Conservation (phyloP, 2,797 vertebrate species). For the Hozukius guyotensis region DNA sequence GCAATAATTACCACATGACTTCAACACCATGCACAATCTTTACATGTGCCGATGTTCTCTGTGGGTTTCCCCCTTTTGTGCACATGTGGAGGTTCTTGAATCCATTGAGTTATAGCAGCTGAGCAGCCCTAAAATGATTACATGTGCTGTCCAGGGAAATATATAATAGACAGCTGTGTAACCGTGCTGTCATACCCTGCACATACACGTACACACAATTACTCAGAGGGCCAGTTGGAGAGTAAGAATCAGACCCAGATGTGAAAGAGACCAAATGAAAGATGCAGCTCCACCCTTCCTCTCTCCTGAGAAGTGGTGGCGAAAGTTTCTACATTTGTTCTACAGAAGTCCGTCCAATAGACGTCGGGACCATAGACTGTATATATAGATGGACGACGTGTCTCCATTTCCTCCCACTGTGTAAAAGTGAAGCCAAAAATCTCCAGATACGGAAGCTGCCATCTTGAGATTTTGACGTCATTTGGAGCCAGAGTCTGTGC, state of each 20-base stretch:
- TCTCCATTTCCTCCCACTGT: no score
- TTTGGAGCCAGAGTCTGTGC: neutral
- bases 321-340: constrained; percentile 6
- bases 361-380: neutral
- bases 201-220: constrained; percentile 1
- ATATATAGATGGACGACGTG: neutral
- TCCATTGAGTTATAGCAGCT: constrained; percentile 62
- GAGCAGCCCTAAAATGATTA: constrained; percentile 55
- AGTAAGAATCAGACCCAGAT: constrained; percentile 74
- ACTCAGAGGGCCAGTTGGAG: constrained; percentile 53
- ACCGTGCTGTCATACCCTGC: constrained; percentile 33
- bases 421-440: neutral
- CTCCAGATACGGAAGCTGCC: no score
- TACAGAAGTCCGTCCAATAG: neutral
- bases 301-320: constrained; percentile 52
- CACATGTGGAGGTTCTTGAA: constrained; percentile 45
- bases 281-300: constrained; percentile 50
- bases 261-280: constrained; percentile 63
- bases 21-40: neutral
- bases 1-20: constrained; percentile 28
- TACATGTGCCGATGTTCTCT: neutral
- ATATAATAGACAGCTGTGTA: constrained; percentile 60
- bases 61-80: constrained; percentile 27
- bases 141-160: constrained; percentile 58
- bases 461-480: neutral